phyloP scores from a whole-genome alignment of 2,888 invertebrate genomes.

The Agrochola circellaris region DNA sequence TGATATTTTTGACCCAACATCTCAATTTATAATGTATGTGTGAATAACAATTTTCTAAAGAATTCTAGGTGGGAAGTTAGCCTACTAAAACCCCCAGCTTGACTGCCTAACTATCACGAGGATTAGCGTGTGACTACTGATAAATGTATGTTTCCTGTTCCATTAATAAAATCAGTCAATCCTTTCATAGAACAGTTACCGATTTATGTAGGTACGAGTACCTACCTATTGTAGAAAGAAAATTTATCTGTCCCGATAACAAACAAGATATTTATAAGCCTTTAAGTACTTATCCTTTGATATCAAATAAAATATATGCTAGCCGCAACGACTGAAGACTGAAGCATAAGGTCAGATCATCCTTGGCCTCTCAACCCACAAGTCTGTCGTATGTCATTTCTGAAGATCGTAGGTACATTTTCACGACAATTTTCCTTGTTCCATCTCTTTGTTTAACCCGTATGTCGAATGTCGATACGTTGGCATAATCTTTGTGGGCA shows the following conservation, averaged over 20 bases:
- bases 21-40: too few species aligned
- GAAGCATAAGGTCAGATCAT: slow-evolving; percentile 22
- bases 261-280: neutral
- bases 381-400: slow-evolving; percentile 20
- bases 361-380: slow-evolving; percentile 12
- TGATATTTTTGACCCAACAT: neutral
- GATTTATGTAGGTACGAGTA: neutral
- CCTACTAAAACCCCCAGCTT: neutral
- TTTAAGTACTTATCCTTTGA: slow-evolving; percentile 5
- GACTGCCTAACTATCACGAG: neutral
- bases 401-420: slow-evolving; percentile 27
- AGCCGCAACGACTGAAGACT: neutral
- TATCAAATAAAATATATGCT: slow-evolving; percentile 22
- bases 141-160: neutral
- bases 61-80: neutral
- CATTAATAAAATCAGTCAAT: neutral
- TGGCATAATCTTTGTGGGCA: slow-evolving; percentile 4
- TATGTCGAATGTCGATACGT: slow-evolving; percentile 16
- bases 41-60: too few species aligned
- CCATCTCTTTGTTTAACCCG: slow-evolving; percentile 4
- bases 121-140: neutral
- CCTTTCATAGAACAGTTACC: neutral
- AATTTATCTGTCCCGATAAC: neutral
- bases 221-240: neutral
- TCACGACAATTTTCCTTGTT: slow-evolving; percentile 34